Evolutionary conservation across 2,888 invertebrate genomes (phyloP), one percentile per base, ranked within the genome.

Genomic region (Eustalomyia histrio): DNA sequence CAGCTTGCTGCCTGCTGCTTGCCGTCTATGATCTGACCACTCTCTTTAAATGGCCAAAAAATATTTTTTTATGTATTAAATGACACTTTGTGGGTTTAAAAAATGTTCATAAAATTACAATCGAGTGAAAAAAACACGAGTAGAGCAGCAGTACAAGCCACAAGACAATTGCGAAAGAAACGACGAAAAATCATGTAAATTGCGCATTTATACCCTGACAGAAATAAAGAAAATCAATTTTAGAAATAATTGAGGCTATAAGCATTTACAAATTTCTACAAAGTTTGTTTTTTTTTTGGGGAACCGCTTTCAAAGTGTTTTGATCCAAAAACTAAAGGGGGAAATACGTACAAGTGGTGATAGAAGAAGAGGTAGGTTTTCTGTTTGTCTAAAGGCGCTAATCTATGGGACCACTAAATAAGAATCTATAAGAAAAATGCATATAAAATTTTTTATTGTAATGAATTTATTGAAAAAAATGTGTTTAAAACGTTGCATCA

Each of bases 41-140:
- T 16, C 24, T 61, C 64, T 72, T 16, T 67, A 71, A 71, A 71
- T 72, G 75, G 71, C 71, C 61, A 71, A 80, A 35, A 5, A 10
- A 2, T 68, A 61, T n/a, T 78, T 78, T 78, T 60, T 64, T 63
- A 55, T 76, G 14, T 76, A 72, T 76, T 80, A 76, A 67, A 80
- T 80, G 75, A 80, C 80, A 75, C 21, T 80, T 75, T 80, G 74
- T 79, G 79, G 65, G 71, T 75, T 81, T 75, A 74, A 81, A 47
- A 81, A 81, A 81, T 81, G 81, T 81, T 81, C 78, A 81, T 55
- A 29, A 81, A 81, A 81, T 81, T 78, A 81, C 68, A 68, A 63
- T 81, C 80, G 69, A 81, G 69, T 71, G 80, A 76, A 81, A 81
- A 81, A 81, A 78, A 81, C 81, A 81, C 81, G 81, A 81, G 81